A percentile compares a stretch with the other conserved stretches of the same genome.
Evolutionary conservation across 2,888 invertebrate species (phyloP).

Genomic region (Synanthedon formicaeformis): DNA sequence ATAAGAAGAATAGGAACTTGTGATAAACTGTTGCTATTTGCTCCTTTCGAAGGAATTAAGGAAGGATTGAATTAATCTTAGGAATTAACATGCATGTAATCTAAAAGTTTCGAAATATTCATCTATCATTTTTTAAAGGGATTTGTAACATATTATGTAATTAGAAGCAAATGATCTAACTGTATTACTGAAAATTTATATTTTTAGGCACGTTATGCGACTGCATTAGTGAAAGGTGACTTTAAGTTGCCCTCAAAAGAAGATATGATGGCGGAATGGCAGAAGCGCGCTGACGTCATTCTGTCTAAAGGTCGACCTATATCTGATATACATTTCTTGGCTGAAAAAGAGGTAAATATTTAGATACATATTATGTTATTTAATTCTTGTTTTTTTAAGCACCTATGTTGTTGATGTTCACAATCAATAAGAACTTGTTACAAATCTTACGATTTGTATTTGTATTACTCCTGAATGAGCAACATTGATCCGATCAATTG

Average conservation of each 20-base stretch:
- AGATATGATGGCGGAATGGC: conserved; percentile 52
- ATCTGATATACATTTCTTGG: conserved; percentile 44
- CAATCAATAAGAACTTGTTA: background rate
- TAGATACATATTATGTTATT: background rate
- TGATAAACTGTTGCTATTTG: too few species aligned
- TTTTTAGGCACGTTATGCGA: conserved; percentile 47
- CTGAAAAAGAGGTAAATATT: conserved; percentile 40
- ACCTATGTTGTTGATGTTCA: conserved; percentile 1
- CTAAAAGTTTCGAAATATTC: too few species aligned
- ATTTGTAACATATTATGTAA: too few species aligned
- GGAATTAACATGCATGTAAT: too few species aligned
- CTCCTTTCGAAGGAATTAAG: too few species aligned
- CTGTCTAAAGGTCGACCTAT: conserved; percentile 29
- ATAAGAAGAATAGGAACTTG: too few species aligned
- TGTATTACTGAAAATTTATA: background rate
- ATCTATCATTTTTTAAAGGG: too few species aligned
- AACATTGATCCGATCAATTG: too few species aligned
- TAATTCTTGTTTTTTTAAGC: background rate
- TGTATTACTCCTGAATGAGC: too few species aligned
- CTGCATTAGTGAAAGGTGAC: conserved; percentile 45
- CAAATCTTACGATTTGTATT: too few species aligned
- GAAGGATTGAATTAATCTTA: too few species aligned
- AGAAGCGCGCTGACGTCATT: conserved; percentile 28
- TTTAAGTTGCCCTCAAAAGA: conserved; percentile 46
- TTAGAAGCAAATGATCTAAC: too few species aligned